Base-by-base conservation (phyloP, 2,113 vertebrate genomes). In the Microcebus murinus region DNA sequence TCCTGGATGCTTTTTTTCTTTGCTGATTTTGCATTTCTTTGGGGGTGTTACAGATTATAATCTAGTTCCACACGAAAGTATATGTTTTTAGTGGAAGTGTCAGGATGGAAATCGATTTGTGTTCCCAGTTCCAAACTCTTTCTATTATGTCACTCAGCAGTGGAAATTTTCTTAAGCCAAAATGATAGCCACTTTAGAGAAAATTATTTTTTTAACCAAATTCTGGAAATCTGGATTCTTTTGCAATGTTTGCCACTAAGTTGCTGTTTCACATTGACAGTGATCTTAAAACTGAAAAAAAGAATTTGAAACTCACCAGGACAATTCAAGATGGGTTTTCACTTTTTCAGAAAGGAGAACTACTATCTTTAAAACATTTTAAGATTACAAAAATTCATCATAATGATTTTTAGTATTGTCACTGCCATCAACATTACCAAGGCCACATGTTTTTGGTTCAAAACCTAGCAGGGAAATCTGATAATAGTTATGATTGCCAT, bases 141-240 rank as follows among this genome's bases (percentile, higher is more conserved):
- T 36, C 21, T 63, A 2, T 61, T 57, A 48, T 23, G 59, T 87
- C 27, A 52, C 76, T 67, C n/a, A 71, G 45, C 52, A 57, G 0
- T 67, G 70, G 83, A 67, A 70, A 45, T 61, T 94, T 95, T 68
- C 65, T 91, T 87, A 27, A 96, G n/a, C 23, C 39, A 81, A 84
- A 97, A 55, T 63, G 52, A 34, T 52, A 95, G 31, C 36, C 81
- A 15, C 57, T 95, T 93, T 90, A 76, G 73, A 92, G 57, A 80
- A 93, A 73, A 36, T 59, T 76, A 87, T 95, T 92, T 80, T 61
- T 93, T 82, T 83, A 65, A 80, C 8, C 31, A 50, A 77, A 92
- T 65, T 97, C 70, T 92, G 65, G 61, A 87, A 93, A 59, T 93
- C 36, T 90, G 70, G 52, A 68, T 50, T 91, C 18, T 88, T 83